Evolutionary conservation across 2,113 vertebrate species (phyloP), one percentile per base, ranked within the genome.

Genomic region (Pseudolaguvia tuberculata): DNA sequence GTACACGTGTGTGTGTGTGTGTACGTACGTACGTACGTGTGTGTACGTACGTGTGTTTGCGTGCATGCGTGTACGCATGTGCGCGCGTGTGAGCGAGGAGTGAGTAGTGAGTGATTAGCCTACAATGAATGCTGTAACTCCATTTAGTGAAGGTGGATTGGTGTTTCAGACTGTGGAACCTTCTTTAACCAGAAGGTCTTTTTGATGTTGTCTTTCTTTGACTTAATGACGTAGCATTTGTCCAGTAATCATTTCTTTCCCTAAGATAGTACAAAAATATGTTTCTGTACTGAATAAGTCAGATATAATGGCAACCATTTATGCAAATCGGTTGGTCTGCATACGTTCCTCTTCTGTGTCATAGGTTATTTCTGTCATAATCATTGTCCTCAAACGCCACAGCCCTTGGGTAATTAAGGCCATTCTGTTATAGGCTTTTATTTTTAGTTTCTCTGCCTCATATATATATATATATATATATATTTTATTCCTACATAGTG

Each of bases 351-450:
- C 11, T 11, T 66, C 63, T 66, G 42, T 48, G 15, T 14, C 17
- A 50, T n/a, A 67, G 45, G 23, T 67, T 50, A 50, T 50, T 50
- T 50, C 27, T 67, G 21, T 67, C 9, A 50, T 27, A 20, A 50
- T 20, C 12, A 20, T 20, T 50, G 47, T 50, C 23, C 45, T 67
- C 1, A 18, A n/a, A 50, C 45, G 21, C 45, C 6, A 29, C 23
- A 67, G 63, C 45, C 45, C 25, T 20, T 29, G 47, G 45, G 45
- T 67, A 67, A 67, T 67, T 50, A n/a, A 67, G 45, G 45, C 63
- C 63, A 67, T 20, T 50, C 45, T 67, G 63, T 45, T 29, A 4
- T 20, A 67, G 9, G 42, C 23, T 66, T 48, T 42, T 66, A 48
- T 66, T 66, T 66, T 18, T 48, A 23, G 23, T 66, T 0, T 50